Conservation (phyloP, 2,888 invertebrate species). For the Azorinus chamasolen region DNA sequence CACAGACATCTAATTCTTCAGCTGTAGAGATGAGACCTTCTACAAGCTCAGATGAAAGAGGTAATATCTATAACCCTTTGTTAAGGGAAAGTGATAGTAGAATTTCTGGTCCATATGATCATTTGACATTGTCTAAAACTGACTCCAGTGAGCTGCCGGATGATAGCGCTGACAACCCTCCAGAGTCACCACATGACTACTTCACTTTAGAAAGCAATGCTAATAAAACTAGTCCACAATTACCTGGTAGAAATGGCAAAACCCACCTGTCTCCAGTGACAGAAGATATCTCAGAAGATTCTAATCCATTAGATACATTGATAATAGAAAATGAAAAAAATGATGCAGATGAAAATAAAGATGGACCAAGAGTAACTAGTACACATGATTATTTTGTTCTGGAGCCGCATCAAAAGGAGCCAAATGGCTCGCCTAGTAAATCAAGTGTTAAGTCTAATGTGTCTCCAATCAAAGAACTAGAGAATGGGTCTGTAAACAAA, state of each 20-base stretch:
- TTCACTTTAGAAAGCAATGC: conserved; percentile 44
- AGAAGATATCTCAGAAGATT: conserved; percentile 7
- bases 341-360: conserved; percentile 24
- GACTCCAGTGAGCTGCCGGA: conserved; percentile 26
- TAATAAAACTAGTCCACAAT: background rate
- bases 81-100: conserved; percentile 32
- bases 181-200: conserved; percentile 57
- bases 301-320: conserved; percentile 15
- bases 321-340: conserved; percentile 10
- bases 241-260: too few relatives aligned
- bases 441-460: conserved; percentile 1
- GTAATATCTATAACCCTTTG: conserved; percentile 58
- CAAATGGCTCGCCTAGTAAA: conserved; percentile 5
- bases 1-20: conserved; percentile 27
- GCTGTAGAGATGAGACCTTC: conserved; percentile 18
- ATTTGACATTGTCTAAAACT: conserved; percentile 25
- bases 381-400: conserved; percentile 61
- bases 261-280: background rate
- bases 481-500: background rate
- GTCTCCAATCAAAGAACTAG: conserved; percentile 8
- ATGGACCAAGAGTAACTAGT: conserved; percentile 19
- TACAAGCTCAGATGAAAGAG: conserved; percentile 31
- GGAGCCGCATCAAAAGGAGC: conserved; percentile 50
- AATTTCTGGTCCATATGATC: conserved; percentile 56
- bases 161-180: conserved; percentile 1